phyloP scores from a whole-genome alignment of 2,113 vertebrate genomes.

The Capreolus pygargus region DNA sequence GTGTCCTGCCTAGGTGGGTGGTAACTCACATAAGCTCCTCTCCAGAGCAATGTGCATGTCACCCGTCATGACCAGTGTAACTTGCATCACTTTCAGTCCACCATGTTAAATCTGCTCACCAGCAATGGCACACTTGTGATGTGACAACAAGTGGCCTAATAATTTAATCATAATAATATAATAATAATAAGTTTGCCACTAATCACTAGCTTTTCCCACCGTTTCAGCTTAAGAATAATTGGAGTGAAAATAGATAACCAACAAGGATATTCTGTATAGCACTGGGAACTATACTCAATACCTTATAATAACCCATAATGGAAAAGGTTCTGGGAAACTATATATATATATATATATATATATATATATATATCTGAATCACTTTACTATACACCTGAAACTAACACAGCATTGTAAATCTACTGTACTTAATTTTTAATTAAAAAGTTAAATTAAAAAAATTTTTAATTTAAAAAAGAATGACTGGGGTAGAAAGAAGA shows the following conservation, averaged over 20 bases:
- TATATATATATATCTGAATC: neutral
- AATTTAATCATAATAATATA: neutral
- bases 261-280: neutral
- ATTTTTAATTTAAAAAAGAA: neutral
- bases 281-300: neutral
- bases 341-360: too few relatives aligned
- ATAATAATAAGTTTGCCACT: neutral
- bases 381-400: neutral
- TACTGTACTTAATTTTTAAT: neutral
- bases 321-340: too few relatives aligned
- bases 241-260: neutral
- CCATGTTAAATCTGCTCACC: neutral
- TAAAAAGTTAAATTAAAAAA: neutral
- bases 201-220: neutral
- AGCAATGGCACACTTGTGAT: neutral
- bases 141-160: neutral
- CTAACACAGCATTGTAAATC: neutral
- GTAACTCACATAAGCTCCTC: neutral
- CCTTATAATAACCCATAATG: neutral
- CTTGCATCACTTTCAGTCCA: neutral
- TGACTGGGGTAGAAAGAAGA: neutral
- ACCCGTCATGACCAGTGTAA: neutral
- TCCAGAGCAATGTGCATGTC: neutral
- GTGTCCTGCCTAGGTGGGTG: neutral
- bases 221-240: constrained; percentile 7